These are phyloP conservation scores for Adrianichthys oophorus DNA, from an alignment of 2,797 vertebrate species.

Conservation along the genomic window DNA sequence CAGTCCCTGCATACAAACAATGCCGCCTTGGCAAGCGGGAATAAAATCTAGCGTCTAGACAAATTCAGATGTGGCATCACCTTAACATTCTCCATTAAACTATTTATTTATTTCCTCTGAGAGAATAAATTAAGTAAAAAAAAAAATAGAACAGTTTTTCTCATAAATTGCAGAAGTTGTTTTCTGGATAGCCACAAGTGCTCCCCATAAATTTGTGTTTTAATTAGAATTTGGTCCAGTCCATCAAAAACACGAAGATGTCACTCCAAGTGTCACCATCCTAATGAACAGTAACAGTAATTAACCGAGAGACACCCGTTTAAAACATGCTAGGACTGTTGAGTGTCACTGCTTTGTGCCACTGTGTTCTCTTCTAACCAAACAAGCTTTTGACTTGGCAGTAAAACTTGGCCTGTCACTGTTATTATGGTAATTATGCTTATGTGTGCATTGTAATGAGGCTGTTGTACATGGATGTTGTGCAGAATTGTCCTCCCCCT, in stretches of 20 bases:
- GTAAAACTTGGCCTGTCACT: conserved; percentile 54
- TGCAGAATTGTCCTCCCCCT: conserved; percentile 27
- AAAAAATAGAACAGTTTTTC: conserved; percentile 39
- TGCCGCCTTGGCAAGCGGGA: too few species aligned
- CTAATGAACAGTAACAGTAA: conserved; percentile 46
- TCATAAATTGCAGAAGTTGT: conserved; percentile 49
- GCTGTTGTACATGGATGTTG: conserved; percentile 46
- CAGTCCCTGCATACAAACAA: too few species aligned
- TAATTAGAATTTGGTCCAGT: conserved; percentile 28
- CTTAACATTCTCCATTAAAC: background rate
- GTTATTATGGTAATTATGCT: conserved; percentile 66
- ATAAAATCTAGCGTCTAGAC: too few species aligned
- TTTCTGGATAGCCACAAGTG: conserved; percentile 47
- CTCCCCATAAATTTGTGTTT: conserved; percentile 30
- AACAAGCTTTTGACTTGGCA: conserved; percentile 56
- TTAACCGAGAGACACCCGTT: conserved; percentile 27
- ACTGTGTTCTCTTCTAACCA: conserved; percentile 35
- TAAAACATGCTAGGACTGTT: conserved; percentile 32
- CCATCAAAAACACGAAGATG: conserved; percentile 24
- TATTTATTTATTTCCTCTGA: conserved; percentile 29
- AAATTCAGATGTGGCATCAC: too few species aligned
- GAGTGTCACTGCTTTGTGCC: conserved; percentile 43
- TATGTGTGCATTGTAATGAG: conserved; percentile 49
- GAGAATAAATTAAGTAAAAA: conserved; percentile 33
- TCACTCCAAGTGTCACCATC: conserved; percentile 21